A percentile compares a stretch with the other conserved stretches of the same genome.
Conservation (phyloP, 2,888 invertebrate genomes). For the Amaurobius ferox region DNA sequence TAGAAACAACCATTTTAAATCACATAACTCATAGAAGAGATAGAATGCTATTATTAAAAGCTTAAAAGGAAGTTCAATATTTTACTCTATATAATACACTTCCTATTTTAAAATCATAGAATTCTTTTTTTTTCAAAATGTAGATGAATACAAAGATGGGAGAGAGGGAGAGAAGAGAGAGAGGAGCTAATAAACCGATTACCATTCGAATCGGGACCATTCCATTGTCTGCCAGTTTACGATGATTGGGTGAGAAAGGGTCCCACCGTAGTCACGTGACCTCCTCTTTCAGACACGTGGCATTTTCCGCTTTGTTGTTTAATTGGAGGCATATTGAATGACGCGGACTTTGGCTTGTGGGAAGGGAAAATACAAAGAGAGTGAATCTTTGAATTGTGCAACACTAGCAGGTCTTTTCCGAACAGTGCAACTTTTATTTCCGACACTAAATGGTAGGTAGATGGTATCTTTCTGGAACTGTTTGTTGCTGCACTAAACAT, state of each 20-base stretch:
- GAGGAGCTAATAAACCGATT: not conserved
- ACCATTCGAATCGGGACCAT: conserved; percentile 1
- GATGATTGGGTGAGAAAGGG: conserved; percentile 12
- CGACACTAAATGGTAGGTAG: too few relatives aligned
- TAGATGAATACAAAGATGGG: not conserved
- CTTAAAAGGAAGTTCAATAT: conserved; percentile 7
- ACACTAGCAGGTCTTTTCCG: not conserved
- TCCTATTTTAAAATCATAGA: conserved; percentile 1
- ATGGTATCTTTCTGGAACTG: not conserved
- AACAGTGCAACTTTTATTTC: not conserved
- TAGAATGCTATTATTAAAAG: not conserved
- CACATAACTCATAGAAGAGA: not conserved
- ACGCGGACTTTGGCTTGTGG: conserved; percentile 1
- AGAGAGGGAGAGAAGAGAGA: not conserved
- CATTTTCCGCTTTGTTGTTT: conserved; percentile 14
- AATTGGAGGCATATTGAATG: conserved; percentile 28
- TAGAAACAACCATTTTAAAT: not conserved
- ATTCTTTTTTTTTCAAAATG: not conserved
- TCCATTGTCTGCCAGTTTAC: conserved; percentile 6
- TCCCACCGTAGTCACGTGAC: conserved; percentile 14
- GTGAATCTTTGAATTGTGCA: not conserved
- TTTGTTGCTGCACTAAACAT: not conserved
- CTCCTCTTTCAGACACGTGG: not conserved
- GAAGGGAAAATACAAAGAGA: not conserved
- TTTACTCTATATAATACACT: not conserved